phyloP scores from a whole-genome alignment of 1,140 invertebrate genomes.

The Drosophila leontia region DNA sequence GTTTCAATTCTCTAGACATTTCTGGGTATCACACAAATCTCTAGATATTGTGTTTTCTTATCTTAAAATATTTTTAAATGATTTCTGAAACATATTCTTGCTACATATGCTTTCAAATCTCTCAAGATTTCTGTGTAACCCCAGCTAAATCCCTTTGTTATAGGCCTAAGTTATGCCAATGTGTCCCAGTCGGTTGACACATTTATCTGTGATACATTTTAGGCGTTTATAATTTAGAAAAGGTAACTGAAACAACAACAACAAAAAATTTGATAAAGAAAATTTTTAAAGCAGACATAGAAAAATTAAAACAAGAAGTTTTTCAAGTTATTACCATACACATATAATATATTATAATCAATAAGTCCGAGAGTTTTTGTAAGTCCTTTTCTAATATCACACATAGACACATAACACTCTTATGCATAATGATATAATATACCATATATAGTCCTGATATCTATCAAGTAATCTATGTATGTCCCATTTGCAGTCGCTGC shows the following conservation, averaged over 20 bases:
- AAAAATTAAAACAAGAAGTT: slow-evolving; percentile 11
- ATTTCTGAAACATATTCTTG: too few relatives aligned
- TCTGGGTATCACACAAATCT: too few relatives aligned
- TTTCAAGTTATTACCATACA: slow-evolving; percentile 24
- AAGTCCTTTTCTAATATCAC: slow-evolving; percentile 71
- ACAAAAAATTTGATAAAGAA: slow-evolving; percentile 39
- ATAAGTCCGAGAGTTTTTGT: slow-evolving; percentile 59
- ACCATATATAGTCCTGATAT: slow-evolving; percentile 50
- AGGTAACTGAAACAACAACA: slow-evolving; percentile 29
- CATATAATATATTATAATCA: slow-evolving; percentile 44
- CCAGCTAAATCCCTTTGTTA: slow-evolving; percentile 54
- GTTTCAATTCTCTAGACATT: neutral
- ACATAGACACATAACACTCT: slow-evolving; percentile 34
- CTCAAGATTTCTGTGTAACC: neutral
- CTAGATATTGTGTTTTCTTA: too few relatives aligned
- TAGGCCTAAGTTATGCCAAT: slow-evolving; percentile 71
- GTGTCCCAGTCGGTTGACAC: slow-evolving; percentile 54
- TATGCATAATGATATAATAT: slow-evolving; percentile 32
- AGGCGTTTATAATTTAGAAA: slow-evolving; percentile 62
- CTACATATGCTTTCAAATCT: neutral
- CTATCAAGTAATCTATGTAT: slow-evolving; percentile 27
- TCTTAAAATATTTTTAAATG: too few relatives aligned
- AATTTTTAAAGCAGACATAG: slow-evolving; percentile 24
- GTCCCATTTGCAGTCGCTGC: slow-evolving; percentile 44
- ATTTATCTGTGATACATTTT: slow-evolving; percentile 81